Conservation (phyloP, 2,797 vertebrate species). For the Holocentrus rufus region DNA sequence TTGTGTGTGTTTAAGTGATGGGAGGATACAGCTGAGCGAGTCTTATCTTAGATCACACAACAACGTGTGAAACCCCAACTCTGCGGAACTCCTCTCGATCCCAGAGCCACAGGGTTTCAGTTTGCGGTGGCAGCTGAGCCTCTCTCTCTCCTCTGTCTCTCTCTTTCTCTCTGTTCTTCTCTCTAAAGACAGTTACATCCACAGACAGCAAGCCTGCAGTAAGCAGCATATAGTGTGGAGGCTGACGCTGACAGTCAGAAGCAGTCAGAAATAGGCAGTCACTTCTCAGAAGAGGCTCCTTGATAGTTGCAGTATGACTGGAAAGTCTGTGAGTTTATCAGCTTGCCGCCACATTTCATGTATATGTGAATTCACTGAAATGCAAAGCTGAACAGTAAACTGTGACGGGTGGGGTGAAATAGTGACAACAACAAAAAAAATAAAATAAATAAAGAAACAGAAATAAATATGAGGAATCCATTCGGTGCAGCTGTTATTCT, state of each 20-base stretch:
- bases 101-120: constrained; percentile 78
- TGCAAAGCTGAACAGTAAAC: constrained; percentile 22
- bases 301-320: constrained; percentile 77
- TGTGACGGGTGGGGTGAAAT: constrained; percentile 12
- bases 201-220: constrained; percentile 64
- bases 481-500: too few relatives aligned
- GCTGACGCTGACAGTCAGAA: constrained; percentile 65
- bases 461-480: too few relatives aligned
- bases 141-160: constrained; percentile 43
- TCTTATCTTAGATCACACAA: constrained; percentile 77
- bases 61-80: constrained; percentile 75
- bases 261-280: constrained; percentile 69
- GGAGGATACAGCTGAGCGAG: constrained; percentile 74
- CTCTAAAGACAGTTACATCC: constrained; percentile 66
- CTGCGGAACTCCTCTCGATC: constrained; percentile 74
- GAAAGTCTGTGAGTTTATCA: constrained; percentile 58
- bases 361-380: constrained; percentile 53
- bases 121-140: constrained; percentile 79
- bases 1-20: constrained; percentile 45
- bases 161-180: constrained; percentile 44
- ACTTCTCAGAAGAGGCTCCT: constrained; percentile 78
- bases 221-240: constrained; percentile 69
- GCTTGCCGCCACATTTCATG: constrained; percentile 15
- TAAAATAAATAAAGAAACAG: too few relatives aligned
- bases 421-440: constrained; percentile 27